Percentiles rank a stretch among this genome's conserved stretches.
Conservation (phyloP, 2,888 invertebrate genomes). For the Amblyjoppa fuscipennis region DNA sequence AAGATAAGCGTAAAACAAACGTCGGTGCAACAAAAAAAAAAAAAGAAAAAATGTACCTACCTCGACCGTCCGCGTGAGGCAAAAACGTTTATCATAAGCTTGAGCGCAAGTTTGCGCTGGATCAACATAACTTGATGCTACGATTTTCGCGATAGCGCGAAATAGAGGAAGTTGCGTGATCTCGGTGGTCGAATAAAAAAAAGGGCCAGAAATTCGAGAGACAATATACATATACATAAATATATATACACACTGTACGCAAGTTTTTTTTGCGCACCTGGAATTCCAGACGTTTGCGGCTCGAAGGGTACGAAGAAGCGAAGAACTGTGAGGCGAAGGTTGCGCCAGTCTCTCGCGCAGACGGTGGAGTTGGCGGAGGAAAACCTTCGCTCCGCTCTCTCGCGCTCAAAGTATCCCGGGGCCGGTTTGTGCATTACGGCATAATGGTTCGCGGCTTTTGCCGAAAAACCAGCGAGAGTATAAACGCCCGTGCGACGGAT, state of each 20-base stretch:
- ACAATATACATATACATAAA: neutral
- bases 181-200: constrained; percentile 37
- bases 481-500: constrained; percentile 43
- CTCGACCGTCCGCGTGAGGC: constrained; percentile 1
- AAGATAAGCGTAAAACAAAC: constrained; percentile 44
- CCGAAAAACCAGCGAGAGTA: constrained; percentile 48
- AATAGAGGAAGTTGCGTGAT: constrained; percentile 5
- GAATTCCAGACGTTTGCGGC: constrained; percentile 54
- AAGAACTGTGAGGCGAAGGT: constrained; percentile 31
- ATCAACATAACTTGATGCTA: constrained; percentile 48
- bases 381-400: constrained; percentile 61
- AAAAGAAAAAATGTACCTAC: neutral
- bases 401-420: constrained; percentile 47
- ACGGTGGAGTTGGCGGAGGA: constrained; percentile 50
- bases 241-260: neutral
- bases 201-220: constrained; percentile 35
- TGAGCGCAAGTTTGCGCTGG: constrained; percentile 31
- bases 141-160: constrained; percentile 45
- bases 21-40: neutral
- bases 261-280: constrained; percentile 12
- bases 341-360: constrained; percentile 42
- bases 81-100: constrained; percentile 51
- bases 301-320: constrained; percentile 27
- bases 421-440: constrained; percentile 15
- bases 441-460: constrained; percentile 48